Evolutionary conservation across 2,888 invertebrate species (phyloP), one percentile per base, ranked within the genome.

Genomic region (Pristionchus japonicus): DNA sequence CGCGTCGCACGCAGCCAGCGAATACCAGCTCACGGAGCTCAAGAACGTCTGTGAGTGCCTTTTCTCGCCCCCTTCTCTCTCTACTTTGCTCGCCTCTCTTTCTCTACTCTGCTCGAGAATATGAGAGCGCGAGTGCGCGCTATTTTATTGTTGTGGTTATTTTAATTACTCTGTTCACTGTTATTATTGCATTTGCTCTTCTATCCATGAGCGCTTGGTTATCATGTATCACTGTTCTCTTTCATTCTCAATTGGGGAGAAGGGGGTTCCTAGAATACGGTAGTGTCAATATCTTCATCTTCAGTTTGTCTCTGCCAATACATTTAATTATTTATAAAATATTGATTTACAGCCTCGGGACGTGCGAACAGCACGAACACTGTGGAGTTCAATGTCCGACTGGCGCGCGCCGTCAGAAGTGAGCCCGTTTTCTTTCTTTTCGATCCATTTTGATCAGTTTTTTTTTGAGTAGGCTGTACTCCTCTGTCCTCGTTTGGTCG

Each of bases 11-110:
- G n/a, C 17, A 15, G 34, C 57, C 15, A 43, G 61, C 23, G 64
- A 85, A 13, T 86, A 86, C 52, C 70, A 86, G 27, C 74, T 86
- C 31, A 86, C 86, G n/a, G 86, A 86, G 86, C 74, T 86, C 31
- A 86, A 86, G 86, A 86, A 86, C 74, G 86, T 86, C 37, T 47
- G 86, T 86, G 49, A 70, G 86, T 86, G 9, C 9, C 11, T 31
- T 31, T 27, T 17, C 37, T 74, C n/a, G n/a, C n/a, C n/a, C 40
- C n/a, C 1, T 3, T 74, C 74, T 70, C 34, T 31, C 13, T 7
- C 57, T 15, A 17, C 20, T 15, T 4, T 27, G 31, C 64, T 27
- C n/a, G 31, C 40, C n/a, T 9, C 15, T 74, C 74, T 70, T 7
- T 31, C 13, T 7, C 57, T 15, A 17, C 20, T 15, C 20, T 27